These are phyloP conservation scores for Origma solitaria DNA, from an alignment of 2,113 vertebrate genomes.

Conservation along the genomic window DNA sequence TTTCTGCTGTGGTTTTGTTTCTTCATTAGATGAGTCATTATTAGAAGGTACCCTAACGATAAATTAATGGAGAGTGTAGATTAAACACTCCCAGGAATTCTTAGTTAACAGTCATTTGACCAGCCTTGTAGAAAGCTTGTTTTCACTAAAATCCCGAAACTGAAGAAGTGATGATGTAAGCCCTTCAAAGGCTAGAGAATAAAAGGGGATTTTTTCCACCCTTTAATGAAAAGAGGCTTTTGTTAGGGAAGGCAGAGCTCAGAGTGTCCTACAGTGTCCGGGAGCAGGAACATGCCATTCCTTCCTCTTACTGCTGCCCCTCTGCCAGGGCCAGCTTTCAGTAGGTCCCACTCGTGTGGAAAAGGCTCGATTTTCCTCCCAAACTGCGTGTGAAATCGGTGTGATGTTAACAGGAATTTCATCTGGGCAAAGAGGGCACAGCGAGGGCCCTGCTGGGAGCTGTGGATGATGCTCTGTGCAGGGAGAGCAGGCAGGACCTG, in stretches of 20 bases:
- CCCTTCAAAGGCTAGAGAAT: slow-evolving; percentile 33
- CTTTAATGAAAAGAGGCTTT: slow-evolving; percentile 63
- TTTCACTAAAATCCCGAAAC: slow-evolving; percentile 50
- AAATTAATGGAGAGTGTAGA: not conserved
- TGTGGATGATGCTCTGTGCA: rapidly evolving
- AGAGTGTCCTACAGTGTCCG: not conserved
- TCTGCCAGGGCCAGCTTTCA: not conserved
- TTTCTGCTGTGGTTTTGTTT: not conserved
- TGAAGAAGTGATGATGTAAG: slow-evolving; percentile 57
- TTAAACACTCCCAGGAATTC: slow-evolving; percentile 29
- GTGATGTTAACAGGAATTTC: not conserved
- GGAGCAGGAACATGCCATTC: not conserved
- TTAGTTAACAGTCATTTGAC: slow-evolving; percentile 23
- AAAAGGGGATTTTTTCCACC: not conserved
- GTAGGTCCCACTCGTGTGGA: rapidly evolving
- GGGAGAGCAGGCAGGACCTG: not conserved
- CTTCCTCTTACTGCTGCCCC: not conserved
- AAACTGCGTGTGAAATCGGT: not conserved
- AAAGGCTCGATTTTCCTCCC: rapidly evolving
- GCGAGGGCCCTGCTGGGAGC: not conserved
- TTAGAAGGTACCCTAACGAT: not conserved
- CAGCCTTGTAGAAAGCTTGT: slow-evolving; percentile 39
- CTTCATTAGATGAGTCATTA: not conserved
- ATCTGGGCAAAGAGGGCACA: rapidly evolving
- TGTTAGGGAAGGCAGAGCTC: slow-evolving; percentile 24